Conservation (phyloP, 2,888 invertebrate species). For the Amphipyra berbera region DNA sequence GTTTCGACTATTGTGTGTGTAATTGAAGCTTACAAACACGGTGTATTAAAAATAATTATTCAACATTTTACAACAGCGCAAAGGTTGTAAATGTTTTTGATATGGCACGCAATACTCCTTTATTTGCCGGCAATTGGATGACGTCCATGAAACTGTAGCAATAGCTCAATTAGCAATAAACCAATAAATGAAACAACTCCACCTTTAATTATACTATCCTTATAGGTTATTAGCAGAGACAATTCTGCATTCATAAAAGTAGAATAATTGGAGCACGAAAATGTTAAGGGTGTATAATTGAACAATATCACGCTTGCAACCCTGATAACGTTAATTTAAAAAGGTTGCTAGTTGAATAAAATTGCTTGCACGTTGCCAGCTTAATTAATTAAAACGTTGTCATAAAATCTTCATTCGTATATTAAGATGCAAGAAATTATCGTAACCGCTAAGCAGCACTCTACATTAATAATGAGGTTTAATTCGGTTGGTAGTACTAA, state of each 20-base stretch:
- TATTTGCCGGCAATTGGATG: conserved; percentile 16
- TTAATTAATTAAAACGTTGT: not conserved
- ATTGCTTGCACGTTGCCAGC: conserved; percentile 13
- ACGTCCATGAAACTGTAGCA: conserved; percentile 21
- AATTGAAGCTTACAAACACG: not conserved
- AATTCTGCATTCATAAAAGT: conserved; percentile 21
- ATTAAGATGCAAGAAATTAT: no score
- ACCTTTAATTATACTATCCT: conserved; percentile 15
- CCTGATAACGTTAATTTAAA: conserved; percentile 9
- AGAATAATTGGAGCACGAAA: conserved; percentile 17
- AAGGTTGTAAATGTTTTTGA: conserved; percentile 28
- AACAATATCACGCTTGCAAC: not conserved
- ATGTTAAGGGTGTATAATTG: conserved; percentile 9
- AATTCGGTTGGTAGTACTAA: no score
- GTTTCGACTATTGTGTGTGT: conserved; percentile 18
- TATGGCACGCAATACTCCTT: conserved; percentile 19
- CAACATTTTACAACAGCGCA: not conserved
- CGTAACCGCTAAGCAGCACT: no score
- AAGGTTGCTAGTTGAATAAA: conserved; percentile 30
- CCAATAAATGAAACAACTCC: conserved; percentile 17
- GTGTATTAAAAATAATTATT: conserved; percentile 7
- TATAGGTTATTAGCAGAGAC: conserved; percentile 4
- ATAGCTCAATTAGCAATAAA: conserved; percentile 38
- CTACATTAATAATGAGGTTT: no score
- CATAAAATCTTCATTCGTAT: no score